Evolutionary conservation across 1,140 invertebrate genomes (phyloP), one percentile per base, ranked within the genome.

Genomic region (Charaxes varanes): DNA sequence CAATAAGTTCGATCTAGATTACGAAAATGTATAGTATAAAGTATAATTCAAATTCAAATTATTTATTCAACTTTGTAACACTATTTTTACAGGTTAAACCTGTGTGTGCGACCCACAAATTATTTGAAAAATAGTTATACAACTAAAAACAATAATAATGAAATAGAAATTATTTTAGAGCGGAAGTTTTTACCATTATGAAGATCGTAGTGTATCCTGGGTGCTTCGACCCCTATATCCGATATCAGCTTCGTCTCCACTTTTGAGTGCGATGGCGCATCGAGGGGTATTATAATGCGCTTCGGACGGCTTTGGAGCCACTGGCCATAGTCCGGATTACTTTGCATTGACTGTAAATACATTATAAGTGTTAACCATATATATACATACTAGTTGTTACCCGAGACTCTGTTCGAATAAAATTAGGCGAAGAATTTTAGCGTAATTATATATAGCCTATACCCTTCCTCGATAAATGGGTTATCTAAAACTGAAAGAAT

Each of bases 161-260:
- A 2, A 28, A 15, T 15, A 2, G 4, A 2, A 7, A 3, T 15
- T 2, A 28, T 14, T 2, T 0, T 14, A 15, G n/a, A 14, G 1
- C 7, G 2, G 6, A 26, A 19, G 1, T 24, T 17, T 1, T 63
- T 83, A 53, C 93, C 93, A 37, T 91, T 86, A 69, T 86, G 86
- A 6, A 64, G 61, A 12, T 91, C 88, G 41, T 93, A 93, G 80
- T 94, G 90, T 35, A 96, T 90, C 24, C 91, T 85, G 0, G 95
- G 94, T 1, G 93, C 93, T 77, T 96, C 94, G 57, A 93, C 94
- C 6, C 93, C 93, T 27, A 93, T 62, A 51, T 92, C 85, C 33
- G 90, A 91, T 0, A 95, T 70, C 23, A 89, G 64, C 26, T 82
- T 74, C 0, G 66, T 31, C 5, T 80, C 46, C 33, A 72, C 72